Conservation (phyloP, 2,797 vertebrate genomes). For the Enteromius treurensis region DNA sequence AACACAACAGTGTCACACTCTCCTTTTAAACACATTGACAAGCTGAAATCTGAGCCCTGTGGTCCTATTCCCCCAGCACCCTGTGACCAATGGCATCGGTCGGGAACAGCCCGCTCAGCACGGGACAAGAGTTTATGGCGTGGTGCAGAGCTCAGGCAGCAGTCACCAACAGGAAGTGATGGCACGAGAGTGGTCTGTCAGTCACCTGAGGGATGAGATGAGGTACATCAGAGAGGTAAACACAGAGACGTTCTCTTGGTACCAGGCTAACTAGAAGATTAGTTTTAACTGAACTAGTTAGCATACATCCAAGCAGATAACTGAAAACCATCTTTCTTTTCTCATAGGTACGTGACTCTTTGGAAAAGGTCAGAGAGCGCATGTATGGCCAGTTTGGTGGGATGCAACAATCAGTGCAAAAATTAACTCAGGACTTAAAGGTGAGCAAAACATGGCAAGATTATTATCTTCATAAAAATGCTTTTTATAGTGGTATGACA, state of each 20-base stretch:
- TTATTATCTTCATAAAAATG: not conserved
- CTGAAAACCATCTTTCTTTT: constrained; percentile 20
- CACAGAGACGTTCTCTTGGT: constrained; percentile 22
- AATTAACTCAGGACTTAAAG: constrained; percentile 88
- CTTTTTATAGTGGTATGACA: not conserved
- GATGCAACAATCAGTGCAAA: constrained; percentile 92
- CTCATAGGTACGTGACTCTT: constrained; percentile 91
- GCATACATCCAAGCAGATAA: not conserved
- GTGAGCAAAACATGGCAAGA: constrained; percentile 71
- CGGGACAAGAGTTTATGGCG: constrained; percentile 84
- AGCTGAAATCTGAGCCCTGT: constrained; percentile 74
- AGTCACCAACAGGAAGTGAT: constrained; percentile 91
- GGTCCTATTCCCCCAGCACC: constrained; percentile 78
- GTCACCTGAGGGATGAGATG: constrained; percentile 95
- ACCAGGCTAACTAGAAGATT: not conserved
- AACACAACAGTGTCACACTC: constrained; percentile 6
- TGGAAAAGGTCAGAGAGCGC: constrained; percentile 93
- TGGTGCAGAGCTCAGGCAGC: constrained; percentile 84
- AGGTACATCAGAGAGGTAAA: constrained; percentile 96
- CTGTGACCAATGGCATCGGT: constrained; percentile 80
- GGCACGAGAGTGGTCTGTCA: constrained; percentile 90
- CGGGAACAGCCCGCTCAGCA: constrained; percentile 75
- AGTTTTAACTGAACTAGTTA: not conserved
- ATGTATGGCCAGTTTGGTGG: constrained; percentile 97
- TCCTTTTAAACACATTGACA: constrained; percentile 25